Base-by-base conservation (phyloP, 2,797 vertebrate genomes). In the Eulemur mongoz region DNA sequence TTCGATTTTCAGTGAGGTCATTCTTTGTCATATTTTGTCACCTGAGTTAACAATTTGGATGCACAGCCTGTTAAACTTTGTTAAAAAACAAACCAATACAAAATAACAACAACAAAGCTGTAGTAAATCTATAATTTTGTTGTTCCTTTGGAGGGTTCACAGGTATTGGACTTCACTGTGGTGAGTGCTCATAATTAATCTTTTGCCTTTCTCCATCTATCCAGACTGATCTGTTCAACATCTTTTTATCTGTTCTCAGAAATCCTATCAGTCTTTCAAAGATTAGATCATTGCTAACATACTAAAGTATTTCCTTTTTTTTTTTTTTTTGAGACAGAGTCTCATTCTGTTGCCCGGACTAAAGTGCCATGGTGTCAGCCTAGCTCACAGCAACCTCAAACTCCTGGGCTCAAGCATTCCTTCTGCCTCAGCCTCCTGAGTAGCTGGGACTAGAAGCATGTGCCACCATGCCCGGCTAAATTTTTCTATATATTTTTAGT, bases 21-120 rank as follows among this genome's bases (percentile, higher is more conserved):
- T 92, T 89, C 50, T 93, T 30, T 69, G 52, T 79, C 30, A 73
- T 17, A 52, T 87, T 89, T 93, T 85, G 86, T 92, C 86, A 84
- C 67, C 38, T 69, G 25, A 87, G 40, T 73, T 67, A 93, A 69
- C 3, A 57, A 57, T 93, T 54, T 75, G 23, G 57, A 40, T 95
- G n/a, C 8, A 83, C 59, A 89, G 38, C 27, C 61, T 61, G 13
- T 79, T 91, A 69, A 85, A 67, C 25, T 79, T 59, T 73, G 14
- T 32, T 95, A 86, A 90, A 88, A 79, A 40, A n/a, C 25, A 59
- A 57, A 20, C n/a, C 43, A 95, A 76, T 80, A 7, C 7, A 50
- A 27, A 82, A 63, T 4, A 83, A 54, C 14, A 63, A 91, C 12
- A 91, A 79, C 25, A 89, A 43, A 86, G 79, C 2, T 88, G 90